These are phyloP conservation scores for Cryptocephalus primarius DNA, from an alignment of 2,888 invertebrate species.

Conservation along the genomic window DNA sequence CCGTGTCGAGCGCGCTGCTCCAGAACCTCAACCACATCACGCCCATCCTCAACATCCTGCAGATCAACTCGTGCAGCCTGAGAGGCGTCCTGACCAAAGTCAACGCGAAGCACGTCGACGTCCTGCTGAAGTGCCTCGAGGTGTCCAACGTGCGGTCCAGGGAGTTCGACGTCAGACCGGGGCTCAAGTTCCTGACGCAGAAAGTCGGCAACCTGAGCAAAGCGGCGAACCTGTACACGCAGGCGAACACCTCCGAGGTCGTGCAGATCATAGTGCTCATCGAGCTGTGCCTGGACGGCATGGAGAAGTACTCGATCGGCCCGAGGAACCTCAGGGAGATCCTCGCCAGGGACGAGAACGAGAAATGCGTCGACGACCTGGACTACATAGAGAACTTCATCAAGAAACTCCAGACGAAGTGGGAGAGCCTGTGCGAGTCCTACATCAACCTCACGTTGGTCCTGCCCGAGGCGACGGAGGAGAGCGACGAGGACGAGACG, in stretches of 20 bases:
- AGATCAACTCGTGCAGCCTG: constrained; percentile 35
- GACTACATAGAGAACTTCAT: constrained; percentile 35
- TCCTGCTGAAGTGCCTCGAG: constrained; percentile 67
- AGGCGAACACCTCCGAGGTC: constrained; percentile 86
- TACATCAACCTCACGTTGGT: constrained; percentile 33
- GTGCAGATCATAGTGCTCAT: constrained; percentile 79
- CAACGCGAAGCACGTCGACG: constrained; percentile 52
- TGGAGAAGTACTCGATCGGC: constrained; percentile 51
- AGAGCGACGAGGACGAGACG: constrained; percentile 18
- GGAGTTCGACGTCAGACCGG: constrained; percentile 83
- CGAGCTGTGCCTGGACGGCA: constrained; percentile 69
- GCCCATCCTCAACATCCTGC: constrained; percentile 35
- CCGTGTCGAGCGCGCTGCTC: constrained; percentile 76
- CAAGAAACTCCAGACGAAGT: constrained; percentile 31
- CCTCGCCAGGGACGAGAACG: constrained; percentile 36
- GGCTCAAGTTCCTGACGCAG: constrained; percentile 86
- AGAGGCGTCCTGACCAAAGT: constrained; percentile 37
- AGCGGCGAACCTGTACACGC: constrained; percentile 84
- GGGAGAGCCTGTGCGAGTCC: constrained; percentile 35
- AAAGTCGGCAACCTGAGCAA: constrained; percentile 80
- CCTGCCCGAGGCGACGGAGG: constrained; percentile 26
- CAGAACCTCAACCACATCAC: constrained; percentile 44
- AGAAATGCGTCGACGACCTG: constrained; percentile 26
- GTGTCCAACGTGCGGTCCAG: constrained; percentile 71
- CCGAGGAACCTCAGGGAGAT: constrained; percentile 52